Conservation (phyloP, 2,113 vertebrate genomes). For the Oreochromis tanganicae region DNA sequence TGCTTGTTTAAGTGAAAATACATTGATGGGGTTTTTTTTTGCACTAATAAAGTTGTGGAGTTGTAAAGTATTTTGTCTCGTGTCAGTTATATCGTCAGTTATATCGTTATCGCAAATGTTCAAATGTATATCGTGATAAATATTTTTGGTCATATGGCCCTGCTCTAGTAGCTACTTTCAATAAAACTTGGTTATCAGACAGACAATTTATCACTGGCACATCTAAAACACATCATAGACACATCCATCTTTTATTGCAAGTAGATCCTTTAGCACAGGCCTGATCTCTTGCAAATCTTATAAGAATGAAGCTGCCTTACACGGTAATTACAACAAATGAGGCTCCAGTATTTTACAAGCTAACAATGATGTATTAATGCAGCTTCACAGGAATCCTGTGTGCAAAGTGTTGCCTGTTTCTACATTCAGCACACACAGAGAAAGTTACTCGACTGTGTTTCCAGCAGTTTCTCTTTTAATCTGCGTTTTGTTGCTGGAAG, state of each 20-base stretch:
- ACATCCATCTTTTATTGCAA: neutral
- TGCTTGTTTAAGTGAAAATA: too few species aligned
- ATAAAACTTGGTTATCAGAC: neutral
- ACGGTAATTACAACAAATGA: neutral
- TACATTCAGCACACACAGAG: neutral
- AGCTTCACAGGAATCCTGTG: neutral
- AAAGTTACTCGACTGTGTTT: accelerated
- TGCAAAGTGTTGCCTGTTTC: accelerated
- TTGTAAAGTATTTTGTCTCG: too few species aligned
- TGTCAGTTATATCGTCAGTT: too few species aligned
- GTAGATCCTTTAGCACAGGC: neutral
- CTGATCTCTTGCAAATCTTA: neutral
- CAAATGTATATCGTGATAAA: too few species aligned
- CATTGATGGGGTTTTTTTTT: too few species aligned
- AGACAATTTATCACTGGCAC: neutral
- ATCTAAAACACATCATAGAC: neutral
- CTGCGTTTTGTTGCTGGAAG: neutral
- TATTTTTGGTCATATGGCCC: too few species aligned
- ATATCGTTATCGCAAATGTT: too few species aligned
- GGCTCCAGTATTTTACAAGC: neutral
- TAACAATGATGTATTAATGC: neutral
- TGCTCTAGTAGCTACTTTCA: neutral
- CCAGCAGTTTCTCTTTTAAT: neutral
- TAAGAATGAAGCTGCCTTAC: neutral
- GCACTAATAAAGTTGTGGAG: too few species aligned